These are phyloP conservation scores for Macrosiphum euphorbiae DNA, from an alignment of 2,888 invertebrate genomes.

Conservation along the genomic window DNA sequence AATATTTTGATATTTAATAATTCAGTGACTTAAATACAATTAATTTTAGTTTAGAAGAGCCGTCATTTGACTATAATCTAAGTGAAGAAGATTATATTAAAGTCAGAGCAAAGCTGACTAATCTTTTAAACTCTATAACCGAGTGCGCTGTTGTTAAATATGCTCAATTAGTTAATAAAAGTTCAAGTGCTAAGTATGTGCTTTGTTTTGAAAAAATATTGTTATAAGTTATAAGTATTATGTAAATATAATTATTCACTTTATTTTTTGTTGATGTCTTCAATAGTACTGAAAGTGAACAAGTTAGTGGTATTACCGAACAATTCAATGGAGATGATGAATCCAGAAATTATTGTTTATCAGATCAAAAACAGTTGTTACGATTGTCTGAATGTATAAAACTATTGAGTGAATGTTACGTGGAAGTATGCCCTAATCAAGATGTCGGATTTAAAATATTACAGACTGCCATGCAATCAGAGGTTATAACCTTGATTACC, in stretches of 20 bases:
- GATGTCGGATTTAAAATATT: constrained; percentile 62
- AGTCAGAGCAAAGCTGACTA: constrained; percentile 80
- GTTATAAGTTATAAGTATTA: not conserved
- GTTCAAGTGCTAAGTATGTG: constrained; percentile 67
- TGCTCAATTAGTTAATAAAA: constrained; percentile 87
- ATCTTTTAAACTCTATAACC: constrained; percentile 85
- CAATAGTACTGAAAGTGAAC: constrained; percentile 49
- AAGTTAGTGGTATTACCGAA: constrained; percentile 49
- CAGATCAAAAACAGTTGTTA: constrained; percentile 60
- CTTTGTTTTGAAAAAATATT: not conserved
- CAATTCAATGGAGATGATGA: constrained; percentile 30
- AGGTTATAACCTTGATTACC: constrained; percentile 30
- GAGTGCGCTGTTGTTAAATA: constrained; percentile 94
- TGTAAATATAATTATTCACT: not conserved
- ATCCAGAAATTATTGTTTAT: constrained; percentile 49
- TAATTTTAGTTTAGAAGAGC: constrained; percentile 64
- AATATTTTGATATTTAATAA: not conserved
- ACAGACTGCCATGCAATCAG: constrained; percentile 59
- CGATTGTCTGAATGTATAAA: constrained; percentile 58
- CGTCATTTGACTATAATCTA: constrained; percentile 66
- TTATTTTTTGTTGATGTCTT: not conserved
- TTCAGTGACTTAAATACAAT: not conserved
- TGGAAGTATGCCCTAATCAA: constrained; percentile 59
- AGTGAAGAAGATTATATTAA: constrained; percentile 75
- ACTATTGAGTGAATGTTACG: constrained; percentile 56